Evolutionary conservation across 2,888 invertebrate genomes (phyloP), one percentile per base, ranked within the genome.

Genomic region (Lordiphosa andalusiaca): DNA sequence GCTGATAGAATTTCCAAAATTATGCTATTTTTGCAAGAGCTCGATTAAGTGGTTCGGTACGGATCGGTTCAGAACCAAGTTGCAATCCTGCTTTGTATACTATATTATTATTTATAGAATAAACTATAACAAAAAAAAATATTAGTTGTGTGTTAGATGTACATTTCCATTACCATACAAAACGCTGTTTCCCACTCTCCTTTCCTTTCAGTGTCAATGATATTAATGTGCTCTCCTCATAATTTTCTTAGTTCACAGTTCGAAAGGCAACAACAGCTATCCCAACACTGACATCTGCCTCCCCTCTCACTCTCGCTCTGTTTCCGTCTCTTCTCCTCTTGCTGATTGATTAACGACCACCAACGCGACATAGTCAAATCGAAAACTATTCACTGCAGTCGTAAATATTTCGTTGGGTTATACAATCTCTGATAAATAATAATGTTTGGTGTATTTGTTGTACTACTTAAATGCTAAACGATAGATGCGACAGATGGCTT

Each of bases 321-420:
- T 13, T 25, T 23, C 9, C 23, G 7, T 42, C 35, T 7, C 30
- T 12, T 3, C 21, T 16, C 19, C 37, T 10, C 19, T 9, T 41
- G 52, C 6, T 66, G 80, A 81, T 63, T 64, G 80, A 83, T 73
- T 67, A 77, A 83, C 73, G 84, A 74, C 12, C 33, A 35, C 60
- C 13, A 30, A 9, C 3, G 30, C 30, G 30, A 30, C 30, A 30
- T 30, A 30, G 36, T 10, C n/a, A 33, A 47, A 48, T 21, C 13
- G 37, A 57, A 56, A 36, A 25, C 46, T 23, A 30, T 53, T 49
- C 49, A 39, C 52, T 36, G 23, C 42, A 35, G 50, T 65, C 76
- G 62, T 80, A 80, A 80, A 80, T 76, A 68, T 72, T 66, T 76
- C 72, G 50, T 36, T 23, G 39, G 38, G 64, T 54, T 75, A 67